A percentile compares a stretch with the other conserved stretches of the same genome.
Evolutionary conservation across 2,888 invertebrate genomes (phyloP).

Genomic region (Omphaloscelis lunosa): DNA sequence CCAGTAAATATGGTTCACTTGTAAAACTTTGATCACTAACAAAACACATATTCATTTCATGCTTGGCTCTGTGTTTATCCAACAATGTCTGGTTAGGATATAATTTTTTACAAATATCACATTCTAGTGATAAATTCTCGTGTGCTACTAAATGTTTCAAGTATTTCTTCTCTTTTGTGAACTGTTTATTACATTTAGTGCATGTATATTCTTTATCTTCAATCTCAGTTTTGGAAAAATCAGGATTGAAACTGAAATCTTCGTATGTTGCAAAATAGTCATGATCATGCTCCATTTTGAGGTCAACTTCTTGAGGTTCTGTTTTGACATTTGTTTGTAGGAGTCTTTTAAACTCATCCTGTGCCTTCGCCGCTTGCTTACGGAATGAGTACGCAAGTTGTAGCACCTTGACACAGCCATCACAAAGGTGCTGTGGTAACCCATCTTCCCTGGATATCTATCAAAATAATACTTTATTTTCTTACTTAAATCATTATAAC

Average conservation of each 20-base stretch:
- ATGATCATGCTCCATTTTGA: conserved; percentile 71
- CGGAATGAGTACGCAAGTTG: conserved; percentile 86
- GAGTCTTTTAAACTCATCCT: conserved; percentile 79
- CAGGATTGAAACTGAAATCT: conserved; percentile 67
- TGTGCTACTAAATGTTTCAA: conserved; percentile 87
- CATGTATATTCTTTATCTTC: conserved; percentile 76
- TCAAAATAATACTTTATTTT: conserved; percentile 49
- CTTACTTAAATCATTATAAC: not conserved
- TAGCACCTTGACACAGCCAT: conserved; percentile 88
- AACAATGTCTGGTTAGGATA: conserved; percentile 76
- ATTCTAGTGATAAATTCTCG: conserved; percentile 69
- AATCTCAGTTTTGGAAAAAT: conserved; percentile 63
- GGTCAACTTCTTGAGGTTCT: conserved; percentile 67
- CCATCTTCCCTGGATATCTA: conserved; percentile 89
- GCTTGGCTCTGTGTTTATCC: conserved; percentile 80
- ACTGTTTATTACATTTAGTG: conserved; percentile 86
- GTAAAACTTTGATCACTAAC: conserved; percentile 68
- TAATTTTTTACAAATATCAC: conserved; percentile 77
- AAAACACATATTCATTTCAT: conserved; percentile 68
- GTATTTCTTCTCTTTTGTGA: conserved; percentile 84
- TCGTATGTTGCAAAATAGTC: conserved; percentile 61
- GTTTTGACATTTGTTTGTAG: conserved; percentile 71
- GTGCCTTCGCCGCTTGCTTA: conserved; percentile 76
- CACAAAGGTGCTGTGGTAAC: conserved; percentile 91
- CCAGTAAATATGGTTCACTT: conserved; percentile 63